Evolutionary conservation across 2,888 invertebrate species (phyloP), one percentile per base, ranked within the genome.

Genomic region (Heteromyza rotundicornis): DNA sequence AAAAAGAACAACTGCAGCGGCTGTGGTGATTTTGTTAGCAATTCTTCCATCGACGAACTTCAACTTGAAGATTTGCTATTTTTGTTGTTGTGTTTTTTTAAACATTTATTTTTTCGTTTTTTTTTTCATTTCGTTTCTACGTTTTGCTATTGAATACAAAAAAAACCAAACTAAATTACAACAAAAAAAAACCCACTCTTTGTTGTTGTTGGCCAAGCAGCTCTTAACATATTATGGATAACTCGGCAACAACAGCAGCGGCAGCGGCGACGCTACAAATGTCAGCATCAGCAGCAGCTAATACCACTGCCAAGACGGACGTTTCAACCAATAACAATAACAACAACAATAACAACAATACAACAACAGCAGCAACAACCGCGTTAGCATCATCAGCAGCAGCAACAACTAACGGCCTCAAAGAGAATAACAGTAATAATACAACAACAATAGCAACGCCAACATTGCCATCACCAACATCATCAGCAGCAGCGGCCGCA

Each of bases 341-440:
- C 57, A 76, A 76, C 67, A 66, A 64, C 49, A 68, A 66, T 47
- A 65, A 55, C 35, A 67, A 61, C 36, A 72, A 71, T 54, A 56
- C 40, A 57, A 62, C 59, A 64, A 64, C 60, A 65, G 63, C 53
- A 66, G 69, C 68, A 71, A 70, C 67, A 63, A 69, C 67, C 64
- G 70, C 64, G 67, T 66, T 62, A 69, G 65, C 67, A 70, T 63
- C 69, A 70, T 64, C 65, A 74, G 68, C 73, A 71, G 66, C 70
- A 69, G 65, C 73, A 64, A 71, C 80, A 72, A 77, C 77, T 74
- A 82, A 82, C 75, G 81, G 82, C 67, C 79, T 82, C 64, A 80
- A 76, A 76, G 82, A 81, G 70, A 82, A 78, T 74, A 81, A 75
- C 71, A 80, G 75, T 75, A 80, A 76, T 73, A 78, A 74, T 72